A percentile compares a stretch with the other conserved stretches of the same genome.
Conservation (phyloP, 2,888 invertebrate genomes). For the Drosophila heteroneura region DNA sequence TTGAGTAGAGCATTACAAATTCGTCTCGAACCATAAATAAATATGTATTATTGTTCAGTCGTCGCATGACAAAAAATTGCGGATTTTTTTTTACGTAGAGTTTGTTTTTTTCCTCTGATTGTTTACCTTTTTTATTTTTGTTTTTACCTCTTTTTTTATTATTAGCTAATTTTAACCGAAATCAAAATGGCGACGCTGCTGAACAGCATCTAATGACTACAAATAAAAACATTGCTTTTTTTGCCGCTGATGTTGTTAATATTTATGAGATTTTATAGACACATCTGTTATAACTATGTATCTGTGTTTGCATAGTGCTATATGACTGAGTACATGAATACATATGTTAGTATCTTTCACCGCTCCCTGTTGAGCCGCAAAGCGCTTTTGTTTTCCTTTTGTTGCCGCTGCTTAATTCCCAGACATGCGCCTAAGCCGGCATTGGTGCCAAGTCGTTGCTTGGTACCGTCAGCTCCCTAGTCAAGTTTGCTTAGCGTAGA, state of each 20-base stretch:
- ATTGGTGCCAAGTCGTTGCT: slow-evolving; percentile 70
- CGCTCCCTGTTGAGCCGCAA: slow-evolving; percentile 32
- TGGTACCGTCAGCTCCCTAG: slow-evolving; percentile 59
- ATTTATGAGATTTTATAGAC: slow-evolving; percentile 54
- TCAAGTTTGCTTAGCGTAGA: slow-evolving; percentile 9
- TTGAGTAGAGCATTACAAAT: slow-evolving; percentile 29
- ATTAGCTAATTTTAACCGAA: slow-evolving; percentile 75
- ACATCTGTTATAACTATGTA: slow-evolving; percentile 24
- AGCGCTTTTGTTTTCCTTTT: slow-evolving; percentile 58
- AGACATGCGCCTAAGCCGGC: slow-evolving; percentile 55
- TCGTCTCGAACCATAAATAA: neutral
- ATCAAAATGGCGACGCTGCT: slow-evolving; percentile 64
- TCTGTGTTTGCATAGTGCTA: slow-evolving; percentile 25
- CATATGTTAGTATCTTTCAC: slow-evolving; percentile 37
- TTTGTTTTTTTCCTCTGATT: slow-evolving; percentile 41
- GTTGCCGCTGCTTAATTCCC: slow-evolving; percentile 62
- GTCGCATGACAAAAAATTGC: slow-evolving; percentile 39
- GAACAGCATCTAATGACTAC: slow-evolving; percentile 54
- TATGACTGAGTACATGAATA: slow-evolving; percentile 6
- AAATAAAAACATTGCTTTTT: slow-evolving; percentile 27
- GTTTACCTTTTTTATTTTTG: slow-evolving; percentile 46
- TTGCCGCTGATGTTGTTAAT: slow-evolving; percentile 44
- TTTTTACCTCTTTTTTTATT: slow-evolving; percentile 43
- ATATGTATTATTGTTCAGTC: slow-evolving; percentile 11
- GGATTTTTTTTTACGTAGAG: slow-evolving; percentile 1